These are phyloP conservation scores for Esox masquinongy DNA, from an alignment of 2,797 vertebrate genomes.

Conservation along the genomic window DNA sequence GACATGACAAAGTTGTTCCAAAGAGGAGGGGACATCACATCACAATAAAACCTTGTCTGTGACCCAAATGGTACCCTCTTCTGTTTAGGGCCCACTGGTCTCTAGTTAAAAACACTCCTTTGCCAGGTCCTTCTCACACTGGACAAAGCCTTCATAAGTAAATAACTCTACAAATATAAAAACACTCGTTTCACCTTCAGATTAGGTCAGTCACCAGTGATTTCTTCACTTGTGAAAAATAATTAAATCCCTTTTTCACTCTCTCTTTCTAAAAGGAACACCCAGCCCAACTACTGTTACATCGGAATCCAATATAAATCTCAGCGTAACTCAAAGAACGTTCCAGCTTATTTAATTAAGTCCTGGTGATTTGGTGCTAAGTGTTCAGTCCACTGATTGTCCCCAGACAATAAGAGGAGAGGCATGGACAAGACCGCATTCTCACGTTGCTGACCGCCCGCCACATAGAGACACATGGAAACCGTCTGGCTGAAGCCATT, in stretches of 20 bases:
- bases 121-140: no score
- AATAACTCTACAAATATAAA: neutral
- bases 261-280: slow-evolving; percentile 19
- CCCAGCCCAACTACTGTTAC: neutral
- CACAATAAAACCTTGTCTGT: no score
- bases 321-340: slow-evolving; percentile 41
- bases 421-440: neutral
- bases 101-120: no score
- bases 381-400: slow-evolving; percentile 18
- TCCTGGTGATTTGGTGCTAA: slow-evolving; percentile 26
- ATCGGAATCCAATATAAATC: slow-evolving; percentile 48
- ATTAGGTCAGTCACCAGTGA: neutral
- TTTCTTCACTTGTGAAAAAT: slow-evolving; percentile 6
- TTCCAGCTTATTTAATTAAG: slow-evolving; percentile 29
- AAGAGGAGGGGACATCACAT: no score
- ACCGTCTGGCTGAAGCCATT: no score
- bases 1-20: no score
- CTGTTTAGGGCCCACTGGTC: no score
- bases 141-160: neutral
- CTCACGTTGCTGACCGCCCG: neutral
- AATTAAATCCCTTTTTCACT: slow-evolving; percentile 28
- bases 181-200: neutral
- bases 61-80: no score
- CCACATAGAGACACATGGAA: neutral
- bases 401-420: no score